Conservation (phyloP, 2,797 vertebrate genomes). For the Taenioides sp. region DNA sequence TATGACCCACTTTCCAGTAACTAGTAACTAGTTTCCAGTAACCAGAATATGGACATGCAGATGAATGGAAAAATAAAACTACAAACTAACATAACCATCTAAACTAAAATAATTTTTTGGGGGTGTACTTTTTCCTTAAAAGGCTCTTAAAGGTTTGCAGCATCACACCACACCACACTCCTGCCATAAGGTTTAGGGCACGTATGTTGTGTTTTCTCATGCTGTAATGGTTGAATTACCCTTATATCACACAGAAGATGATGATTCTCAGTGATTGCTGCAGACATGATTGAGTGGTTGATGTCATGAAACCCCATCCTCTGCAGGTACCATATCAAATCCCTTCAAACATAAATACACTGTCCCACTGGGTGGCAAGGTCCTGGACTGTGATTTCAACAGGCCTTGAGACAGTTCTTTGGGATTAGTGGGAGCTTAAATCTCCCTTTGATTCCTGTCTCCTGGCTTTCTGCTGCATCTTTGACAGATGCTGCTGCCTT, state of each 20-base stretch:
- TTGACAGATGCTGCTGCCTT: slow-evolving; percentile 53
- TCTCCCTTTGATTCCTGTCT: slow-evolving; percentile 60
- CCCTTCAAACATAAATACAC: slow-evolving; percentile 51
- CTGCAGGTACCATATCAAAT: slow-evolving; percentile 57
- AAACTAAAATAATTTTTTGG: neutral
- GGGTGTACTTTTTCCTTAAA: neutral
- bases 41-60: no score
- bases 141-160: neutral
- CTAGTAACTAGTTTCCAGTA: no score
- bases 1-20: neutral
- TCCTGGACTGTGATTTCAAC: slow-evolving; percentile 53
- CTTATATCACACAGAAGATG: slow-evolving; percentile 14
- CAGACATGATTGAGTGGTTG: slow-evolving; percentile 45
- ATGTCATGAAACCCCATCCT: slow-evolving; percentile 50
- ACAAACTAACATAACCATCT: no score
- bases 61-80: no score
- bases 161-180: neutral
- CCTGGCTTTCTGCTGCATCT: slow-evolving; percentile 47
- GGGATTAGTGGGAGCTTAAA: slow-evolving; percentile 56
- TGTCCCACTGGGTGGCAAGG: slow-evolving; percentile 54
- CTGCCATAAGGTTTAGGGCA: neutral
- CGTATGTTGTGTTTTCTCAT: slow-evolving; percentile 7
- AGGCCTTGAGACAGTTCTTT: slow-evolving; percentile 59
- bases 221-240: neutral
- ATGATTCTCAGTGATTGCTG: slow-evolving; percentile 25